Percentiles rank a stretch among this genome's conserved stretches.
Conservation (phyloP, 92 coral and sea anemone genomes). For the Virgularia gustaviana region DNA sequence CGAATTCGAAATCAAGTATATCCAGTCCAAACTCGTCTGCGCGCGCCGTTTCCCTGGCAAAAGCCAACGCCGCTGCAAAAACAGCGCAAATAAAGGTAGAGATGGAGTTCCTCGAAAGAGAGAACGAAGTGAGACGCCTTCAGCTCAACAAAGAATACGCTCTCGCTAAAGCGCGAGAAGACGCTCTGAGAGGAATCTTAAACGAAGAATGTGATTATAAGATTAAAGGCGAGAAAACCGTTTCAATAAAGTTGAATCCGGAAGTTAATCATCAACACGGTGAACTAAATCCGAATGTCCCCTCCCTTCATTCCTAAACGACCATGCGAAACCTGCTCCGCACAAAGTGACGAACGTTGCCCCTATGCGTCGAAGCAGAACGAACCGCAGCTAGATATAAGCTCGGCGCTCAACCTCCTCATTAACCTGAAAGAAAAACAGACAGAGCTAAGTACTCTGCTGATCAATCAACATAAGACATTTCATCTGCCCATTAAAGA, state of each 20-base stretch:
- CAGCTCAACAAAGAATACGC: constrained; percentile 34
- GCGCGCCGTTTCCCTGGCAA: background rate
- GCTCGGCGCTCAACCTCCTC: constrained; percentile 6
- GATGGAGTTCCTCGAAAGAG: constrained; percentile 15
- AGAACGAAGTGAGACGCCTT: constrained; percentile 3
- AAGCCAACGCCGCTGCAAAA: constrained; percentile 6
- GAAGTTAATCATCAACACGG: too few species aligned
- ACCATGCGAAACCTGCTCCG: too few species aligned
- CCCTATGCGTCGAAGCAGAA: too few species aligned
- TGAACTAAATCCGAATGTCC: too few species aligned
- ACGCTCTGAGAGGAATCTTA: constrained; percentile 16
- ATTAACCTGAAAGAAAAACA: constrained; percentile 26
- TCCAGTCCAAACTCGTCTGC: background rate
- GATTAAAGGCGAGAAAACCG: too few species aligned
- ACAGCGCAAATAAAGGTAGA: constrained; percentile 14
- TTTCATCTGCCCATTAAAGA: constrained; percentile 44
- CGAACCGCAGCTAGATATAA: background rate
- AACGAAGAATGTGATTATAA: too few species aligned
- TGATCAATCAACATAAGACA: constrained; percentile 42
- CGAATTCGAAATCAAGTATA: background rate
- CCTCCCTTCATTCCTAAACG: too few species aligned
- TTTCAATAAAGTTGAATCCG: too few species aligned
- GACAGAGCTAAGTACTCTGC: constrained; percentile 34
- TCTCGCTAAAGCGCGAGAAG: constrained; percentile 25
- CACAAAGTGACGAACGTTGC: too few species aligned